Conservation (phyloP, 1,140 invertebrate genomes). For the Holcopasites calliopsidis region DNA sequence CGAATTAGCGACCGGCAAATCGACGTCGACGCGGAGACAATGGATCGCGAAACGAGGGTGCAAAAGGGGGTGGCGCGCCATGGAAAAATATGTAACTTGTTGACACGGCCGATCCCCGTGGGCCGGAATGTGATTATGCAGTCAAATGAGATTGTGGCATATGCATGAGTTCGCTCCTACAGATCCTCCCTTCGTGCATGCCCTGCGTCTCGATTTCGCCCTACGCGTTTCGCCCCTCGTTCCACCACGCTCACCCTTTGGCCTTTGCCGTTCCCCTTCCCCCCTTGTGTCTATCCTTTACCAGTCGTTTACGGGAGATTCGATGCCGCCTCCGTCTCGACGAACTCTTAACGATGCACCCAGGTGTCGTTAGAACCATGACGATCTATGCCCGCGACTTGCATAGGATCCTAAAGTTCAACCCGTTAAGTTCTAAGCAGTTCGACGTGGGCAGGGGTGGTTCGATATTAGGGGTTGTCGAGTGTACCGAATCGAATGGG, state of each 20-base stretch:
- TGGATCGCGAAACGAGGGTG: not conserved
- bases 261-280: not conserved
- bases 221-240: not conserved
- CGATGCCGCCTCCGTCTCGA: not conserved
- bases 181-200: slow-evolving; percentile 40
- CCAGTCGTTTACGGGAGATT: slow-evolving; percentile 3
- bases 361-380: slow-evolving; percentile 52
- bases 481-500: not conserved
- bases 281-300: slow-evolving; percentile 24
- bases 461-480: not conserved
- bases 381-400: slow-evolving; percentile 44
- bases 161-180: slow-evolving; percentile 72
- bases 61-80: slow-evolving; percentile 40
- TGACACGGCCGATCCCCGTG: slow-evolving; percentile 75
- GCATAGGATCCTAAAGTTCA: slow-evolving; percentile 38
- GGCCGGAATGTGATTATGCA: slow-evolving; percentile 77
- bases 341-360: slow-evolving; percentile 57
- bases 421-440: slow-evolving; percentile 29
- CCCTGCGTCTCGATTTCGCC: slow-evolving; percentile 34
- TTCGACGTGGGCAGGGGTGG: slow-evolving; percentile 14
- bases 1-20: too few species aligned
- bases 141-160: slow-evolving; percentile 81
- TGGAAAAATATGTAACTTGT: slow-evolving; percentile 77
- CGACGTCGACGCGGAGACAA: too few species aligned
- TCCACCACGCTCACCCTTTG: too few species aligned